Conservation (phyloP, 2,888 invertebrate genomes). For the Ametastegia equiseti region DNA sequence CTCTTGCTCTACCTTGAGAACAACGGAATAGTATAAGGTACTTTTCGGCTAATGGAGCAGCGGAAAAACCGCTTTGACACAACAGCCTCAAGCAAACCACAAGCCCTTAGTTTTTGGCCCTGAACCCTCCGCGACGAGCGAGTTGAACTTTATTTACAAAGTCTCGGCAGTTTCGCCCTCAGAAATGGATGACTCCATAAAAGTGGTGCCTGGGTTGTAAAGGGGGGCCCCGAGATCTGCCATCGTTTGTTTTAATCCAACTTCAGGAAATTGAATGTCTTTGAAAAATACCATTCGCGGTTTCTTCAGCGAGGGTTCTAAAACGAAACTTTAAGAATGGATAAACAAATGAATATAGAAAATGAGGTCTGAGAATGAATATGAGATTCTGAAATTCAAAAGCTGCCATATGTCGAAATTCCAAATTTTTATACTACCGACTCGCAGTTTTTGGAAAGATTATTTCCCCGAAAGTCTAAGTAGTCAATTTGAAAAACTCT, state of each 20-base stretch:
- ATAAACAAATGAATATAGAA: neutral
- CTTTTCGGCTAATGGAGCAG: neutral
- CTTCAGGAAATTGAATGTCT: conserved; percentile 36
- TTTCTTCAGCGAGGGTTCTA: neutral
- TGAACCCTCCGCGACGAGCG: neutral
- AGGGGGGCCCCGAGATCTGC: neutral
- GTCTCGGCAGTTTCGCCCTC: conserved; percentile 13
- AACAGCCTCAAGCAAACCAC: neutral
- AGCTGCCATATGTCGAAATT: no score
- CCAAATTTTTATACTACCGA: no score
- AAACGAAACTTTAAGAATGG: neutral
- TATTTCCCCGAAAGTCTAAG: no score
- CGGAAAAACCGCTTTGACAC: neutral
- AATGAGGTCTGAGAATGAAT: neutral
- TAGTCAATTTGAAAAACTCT: no score
- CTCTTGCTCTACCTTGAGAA: no score
- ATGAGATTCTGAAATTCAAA: no score
- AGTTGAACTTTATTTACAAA: conserved; percentile 41
- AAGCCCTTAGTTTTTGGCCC: neutral
- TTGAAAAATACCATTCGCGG: conserved; percentile 15
- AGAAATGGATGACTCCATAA: conserved; percentile 26
- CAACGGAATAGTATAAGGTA: neutral
- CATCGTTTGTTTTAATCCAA: conserved; percentile 37
- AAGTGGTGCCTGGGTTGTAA: conserved; percentile 18
- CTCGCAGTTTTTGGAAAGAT: no score